Conservation (phyloP, 2,888 invertebrate species). For the Aphidoletes aphidimyza region DNA sequence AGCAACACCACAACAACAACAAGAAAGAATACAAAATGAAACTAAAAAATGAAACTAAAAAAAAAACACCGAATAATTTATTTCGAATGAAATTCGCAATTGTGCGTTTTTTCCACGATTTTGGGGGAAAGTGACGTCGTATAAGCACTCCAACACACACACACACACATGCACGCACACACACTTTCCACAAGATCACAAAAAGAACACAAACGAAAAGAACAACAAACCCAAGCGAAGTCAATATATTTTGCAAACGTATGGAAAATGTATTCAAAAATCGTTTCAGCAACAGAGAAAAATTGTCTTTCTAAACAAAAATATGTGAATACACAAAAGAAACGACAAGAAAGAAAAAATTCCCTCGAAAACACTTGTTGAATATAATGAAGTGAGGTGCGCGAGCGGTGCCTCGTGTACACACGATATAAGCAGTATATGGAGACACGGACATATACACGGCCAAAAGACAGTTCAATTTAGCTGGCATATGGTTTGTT, state of each 20-base stretch:
- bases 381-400: no score
- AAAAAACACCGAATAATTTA: background rate
- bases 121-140: background rate
- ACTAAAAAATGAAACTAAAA: no score
- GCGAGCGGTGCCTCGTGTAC: background rate
- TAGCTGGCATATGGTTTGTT: conserved; percentile 47
- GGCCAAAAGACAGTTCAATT: conserved; percentile 2
- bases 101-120: background rate
- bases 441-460: no score
- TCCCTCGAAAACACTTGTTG: conserved; percentile 19
- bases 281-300: background rate
- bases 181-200: background rate
- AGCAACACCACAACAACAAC: no score
- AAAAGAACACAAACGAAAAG: background rate
- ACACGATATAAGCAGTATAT: background rate
- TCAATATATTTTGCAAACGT: conserved; percentile 25
- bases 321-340: background rate
- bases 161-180: background rate
- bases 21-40: no score
- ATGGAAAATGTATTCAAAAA: conserved; percentile 8
- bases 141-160: background rate
- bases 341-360: background rate
- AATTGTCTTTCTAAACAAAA: conserved; percentile 31
- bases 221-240: background rate
- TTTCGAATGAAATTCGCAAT: background rate